A percentile compares a stretch with the other conserved stretches of the same genome.
Conservation (phyloP, 92 coral and sea anemone species). For the Palythoa grandis region DNA sequence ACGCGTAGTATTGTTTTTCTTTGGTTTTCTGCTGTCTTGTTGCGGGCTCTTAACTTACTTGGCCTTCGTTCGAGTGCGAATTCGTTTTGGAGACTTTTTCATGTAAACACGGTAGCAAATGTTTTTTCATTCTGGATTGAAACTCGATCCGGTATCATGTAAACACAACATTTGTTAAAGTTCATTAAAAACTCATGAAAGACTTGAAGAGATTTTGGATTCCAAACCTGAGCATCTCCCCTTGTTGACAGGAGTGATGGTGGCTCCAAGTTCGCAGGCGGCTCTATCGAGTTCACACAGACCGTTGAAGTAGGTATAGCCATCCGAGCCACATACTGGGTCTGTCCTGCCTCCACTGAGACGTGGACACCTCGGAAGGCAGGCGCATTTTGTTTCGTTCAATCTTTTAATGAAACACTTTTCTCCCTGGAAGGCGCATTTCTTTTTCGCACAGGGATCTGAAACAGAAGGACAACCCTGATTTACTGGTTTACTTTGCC, state of each 20-base stretch:
- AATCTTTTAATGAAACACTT: constrained; percentile 55
- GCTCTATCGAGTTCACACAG: constrained; percentile 66
- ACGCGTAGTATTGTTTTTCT: too few species aligned
- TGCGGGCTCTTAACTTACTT: too few species aligned
- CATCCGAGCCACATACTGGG: constrained; percentile 76
- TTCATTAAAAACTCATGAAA: too few species aligned
- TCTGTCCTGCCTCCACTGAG: constrained; percentile 23
- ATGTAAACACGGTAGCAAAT: too few species aligned
- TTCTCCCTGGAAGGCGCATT: constrained; percentile 69
- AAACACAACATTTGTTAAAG: too few species aligned
- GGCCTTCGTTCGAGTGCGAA: too few species aligned
- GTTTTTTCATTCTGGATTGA: too few species aligned
- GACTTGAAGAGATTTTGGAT: neutral
- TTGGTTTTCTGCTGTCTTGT: too few species aligned
- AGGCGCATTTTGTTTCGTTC: constrained; percentile 64
- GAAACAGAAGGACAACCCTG: neutral
- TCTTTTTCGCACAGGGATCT: constrained; percentile 69
- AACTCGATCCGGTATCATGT: too few species aligned
- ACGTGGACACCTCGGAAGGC: constrained; percentile 70
- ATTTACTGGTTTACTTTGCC: neutral
- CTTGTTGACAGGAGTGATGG: constrained; percentile 15
- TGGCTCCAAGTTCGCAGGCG: constrained; percentile 70
- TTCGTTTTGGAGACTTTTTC: too few species aligned
- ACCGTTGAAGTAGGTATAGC: constrained; percentile 57
- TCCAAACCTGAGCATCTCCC: constrained; percentile 40